These are phyloP conservation scores for Clinocottus analis DNA, from an alignment of 2,113 vertebrate genomes.

Conservation along the genomic window DNA sequence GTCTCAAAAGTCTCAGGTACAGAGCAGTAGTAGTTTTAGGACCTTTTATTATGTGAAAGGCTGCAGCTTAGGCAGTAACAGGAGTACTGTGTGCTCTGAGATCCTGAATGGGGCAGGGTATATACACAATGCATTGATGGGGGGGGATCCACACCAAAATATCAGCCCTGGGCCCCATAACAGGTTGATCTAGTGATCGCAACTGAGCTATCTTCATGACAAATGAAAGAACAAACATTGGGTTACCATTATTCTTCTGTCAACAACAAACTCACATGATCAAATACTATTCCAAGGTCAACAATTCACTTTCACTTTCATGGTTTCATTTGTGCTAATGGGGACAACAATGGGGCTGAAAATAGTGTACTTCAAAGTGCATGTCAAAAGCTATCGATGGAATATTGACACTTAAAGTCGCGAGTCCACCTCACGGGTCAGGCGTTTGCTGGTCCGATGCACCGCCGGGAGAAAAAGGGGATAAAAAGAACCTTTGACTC, in stretches of 20 bases:
- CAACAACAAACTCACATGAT: background rate
- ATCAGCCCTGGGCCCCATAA: background rate
- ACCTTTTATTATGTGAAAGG: background rate
- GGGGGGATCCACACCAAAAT: background rate
- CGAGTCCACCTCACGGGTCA: background rate
- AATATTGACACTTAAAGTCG: background rate
- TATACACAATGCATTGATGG: background rate
- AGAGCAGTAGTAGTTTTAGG: background rate
- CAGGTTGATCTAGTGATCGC: conserved; percentile 11
- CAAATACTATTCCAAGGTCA: background rate
- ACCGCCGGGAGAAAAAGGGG: conserved; percentile 18
- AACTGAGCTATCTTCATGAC: background rate
- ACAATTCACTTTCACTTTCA: background rate
- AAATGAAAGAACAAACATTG: background rate
- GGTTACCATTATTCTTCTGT: background rate
- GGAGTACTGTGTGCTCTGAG: background rate
- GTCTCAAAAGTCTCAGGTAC: background rate
- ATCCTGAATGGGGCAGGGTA: background rate
- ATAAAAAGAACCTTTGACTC: conserved; percentile 68
- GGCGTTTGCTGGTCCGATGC: conserved; percentile 12
- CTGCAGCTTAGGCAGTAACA: background rate
- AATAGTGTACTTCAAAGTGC: too few species aligned
- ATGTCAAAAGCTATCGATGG: background rate
- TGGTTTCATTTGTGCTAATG: background rate
- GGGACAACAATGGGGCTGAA: background rate